Conservation (phyloP, 2,888 invertebrate species). For the Tenodera sinensis region DNA sequence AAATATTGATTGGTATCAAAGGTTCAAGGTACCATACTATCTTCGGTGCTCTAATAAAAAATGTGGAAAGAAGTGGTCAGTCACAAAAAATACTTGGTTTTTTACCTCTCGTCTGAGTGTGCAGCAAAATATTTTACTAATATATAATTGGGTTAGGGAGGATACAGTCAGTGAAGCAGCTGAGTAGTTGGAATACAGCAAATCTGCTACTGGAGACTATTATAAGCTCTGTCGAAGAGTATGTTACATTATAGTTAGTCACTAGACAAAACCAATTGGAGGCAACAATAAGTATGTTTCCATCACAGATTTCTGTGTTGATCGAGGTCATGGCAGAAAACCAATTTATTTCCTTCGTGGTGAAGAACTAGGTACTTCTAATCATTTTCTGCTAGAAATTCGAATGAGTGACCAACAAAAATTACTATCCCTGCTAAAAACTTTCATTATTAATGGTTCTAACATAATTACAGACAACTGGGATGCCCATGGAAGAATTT, state of each 20-base stretch:
- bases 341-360: slow-evolving; percentile 19
- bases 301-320: slow-evolving; percentile 22
- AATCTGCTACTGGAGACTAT: slow-evolving; percentile 24
- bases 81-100: slow-evolving; percentile 27
- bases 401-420: slow-evolving; percentile 12
- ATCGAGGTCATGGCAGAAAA: slow-evolving; percentile 14
- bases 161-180: slow-evolving; percentile 21
- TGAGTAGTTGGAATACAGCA: slow-evolving; percentile 19
- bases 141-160: slow-evolving; percentile 24
- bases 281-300: slow-evolving; percentile 11
- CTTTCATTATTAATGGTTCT: slow-evolving; percentile 17
- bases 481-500: slow-evolving; percentile 13
- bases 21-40: slow-evolving; percentile 23
- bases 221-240: slow-evolving; percentile 26
- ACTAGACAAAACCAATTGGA: slow-evolving; percentile 25
- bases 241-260: slow-evolving; percentile 24
- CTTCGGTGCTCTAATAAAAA: slow-evolving; percentile 25
- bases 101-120: slow-evolving; percentile 27
- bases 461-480: slow-evolving; percentile 14
- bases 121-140: slow-evolving; percentile 20
- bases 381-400: slow-evolving; percentile 26
- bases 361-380: slow-evolving; percentile 11
- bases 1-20: slow-evolving; percentile 26
- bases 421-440: slow-evolving; percentile 10
- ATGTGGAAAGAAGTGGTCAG: slow-evolving; percentile 27